These are phyloP conservation scores for Hestina assimilis DNA, from an alignment of 1,140 invertebrate genomes.

Conservation along the genomic window DNA sequence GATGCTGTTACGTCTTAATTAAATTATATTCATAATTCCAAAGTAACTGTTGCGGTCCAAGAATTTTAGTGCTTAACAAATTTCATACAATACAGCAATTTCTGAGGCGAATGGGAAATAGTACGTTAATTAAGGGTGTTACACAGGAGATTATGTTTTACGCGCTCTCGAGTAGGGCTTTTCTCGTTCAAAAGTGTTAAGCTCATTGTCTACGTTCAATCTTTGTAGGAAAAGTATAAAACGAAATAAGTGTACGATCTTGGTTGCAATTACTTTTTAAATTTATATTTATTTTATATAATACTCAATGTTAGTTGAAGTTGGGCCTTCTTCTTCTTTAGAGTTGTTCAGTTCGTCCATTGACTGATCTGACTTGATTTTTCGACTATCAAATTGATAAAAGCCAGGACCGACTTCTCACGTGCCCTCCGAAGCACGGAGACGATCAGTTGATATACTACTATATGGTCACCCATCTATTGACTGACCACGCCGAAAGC, in stretches of 20 bases:
- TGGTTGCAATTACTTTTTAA: no score
- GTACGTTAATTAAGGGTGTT: constrained; percentile 57
- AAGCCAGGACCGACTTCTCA: no score
- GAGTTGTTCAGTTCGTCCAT: no score
- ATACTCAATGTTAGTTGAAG: no score
- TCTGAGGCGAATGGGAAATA: constrained; percentile 62
- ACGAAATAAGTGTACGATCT: background rate
- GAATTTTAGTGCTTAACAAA: constrained; percentile 68
- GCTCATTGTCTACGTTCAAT: background rate
- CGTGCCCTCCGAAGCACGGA: no score
- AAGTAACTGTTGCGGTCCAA: constrained; percentile 55
- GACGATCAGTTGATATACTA: no score
- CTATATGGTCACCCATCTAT: no score
- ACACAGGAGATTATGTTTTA: constrained; percentile 34
- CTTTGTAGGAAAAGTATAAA: background rate
- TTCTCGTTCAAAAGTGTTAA: constrained; percentile 10
- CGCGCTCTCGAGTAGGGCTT: constrained; percentile 15
- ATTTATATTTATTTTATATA: no score
- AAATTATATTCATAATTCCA: constrained; percentile 69
- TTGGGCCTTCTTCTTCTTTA: no score
- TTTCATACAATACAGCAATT: constrained; percentile 63
- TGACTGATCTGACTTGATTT: no score
- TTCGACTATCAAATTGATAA: no score
- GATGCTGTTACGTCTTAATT: constrained; percentile 71
- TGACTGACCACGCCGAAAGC: no score